Evolutionary conservation across 30 jellyfish, hydroid and myxozoan species (phyloP).

Genomic region (Turritopsis rubra): DNA sequence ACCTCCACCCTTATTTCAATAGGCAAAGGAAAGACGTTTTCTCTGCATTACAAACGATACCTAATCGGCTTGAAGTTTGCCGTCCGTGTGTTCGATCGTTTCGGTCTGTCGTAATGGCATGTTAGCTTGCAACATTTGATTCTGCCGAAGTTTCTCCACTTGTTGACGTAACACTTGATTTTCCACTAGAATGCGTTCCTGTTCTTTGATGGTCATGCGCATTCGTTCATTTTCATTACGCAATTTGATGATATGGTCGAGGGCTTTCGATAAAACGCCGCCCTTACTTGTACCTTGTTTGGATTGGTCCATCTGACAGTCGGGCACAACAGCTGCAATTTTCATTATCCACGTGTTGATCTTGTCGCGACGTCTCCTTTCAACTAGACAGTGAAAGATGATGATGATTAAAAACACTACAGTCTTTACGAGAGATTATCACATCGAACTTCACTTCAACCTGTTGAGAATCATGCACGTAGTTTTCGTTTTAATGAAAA

Average conservation of each 20-base stretch:
- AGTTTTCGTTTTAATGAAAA: too few species aligned
- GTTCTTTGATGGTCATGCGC: conserved; percentile 78
- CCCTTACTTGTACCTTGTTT: conserved; percentile 98
- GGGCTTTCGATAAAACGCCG: conserved; percentile 81
- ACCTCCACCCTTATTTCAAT: not conserved
- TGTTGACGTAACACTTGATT: conserved; percentile 89
- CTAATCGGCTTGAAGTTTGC: conserved; percentile 22
- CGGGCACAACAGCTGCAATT: conserved; percentile 88
- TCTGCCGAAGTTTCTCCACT: conserved; percentile 75
- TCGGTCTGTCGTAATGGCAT: conserved; percentile 46
- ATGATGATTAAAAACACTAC: not conserved
- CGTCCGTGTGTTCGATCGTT: conserved; percentile 15
- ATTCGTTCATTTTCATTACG: conserved; percentile 83
- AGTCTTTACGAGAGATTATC: too few species aligned
- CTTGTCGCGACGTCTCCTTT: conserved; percentile 87
- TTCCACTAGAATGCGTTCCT: conserved; percentile 69
- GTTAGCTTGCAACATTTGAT: conserved; percentile 73
- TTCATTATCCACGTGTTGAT: conserved; percentile 92
- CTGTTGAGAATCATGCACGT: too few species aligned
- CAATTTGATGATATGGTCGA: conserved; percentile 75
- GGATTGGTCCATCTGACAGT: conserved; percentile 88
- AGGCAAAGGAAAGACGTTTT: not conserved
- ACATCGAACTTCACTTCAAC: too few species aligned
- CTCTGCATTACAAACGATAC: not conserved
- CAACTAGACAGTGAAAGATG: conserved; percentile 43